phyloP scores from a whole-genome alignment of 2,113 vertebrate genomes.

The Chunga burmeisteri region DNA sequence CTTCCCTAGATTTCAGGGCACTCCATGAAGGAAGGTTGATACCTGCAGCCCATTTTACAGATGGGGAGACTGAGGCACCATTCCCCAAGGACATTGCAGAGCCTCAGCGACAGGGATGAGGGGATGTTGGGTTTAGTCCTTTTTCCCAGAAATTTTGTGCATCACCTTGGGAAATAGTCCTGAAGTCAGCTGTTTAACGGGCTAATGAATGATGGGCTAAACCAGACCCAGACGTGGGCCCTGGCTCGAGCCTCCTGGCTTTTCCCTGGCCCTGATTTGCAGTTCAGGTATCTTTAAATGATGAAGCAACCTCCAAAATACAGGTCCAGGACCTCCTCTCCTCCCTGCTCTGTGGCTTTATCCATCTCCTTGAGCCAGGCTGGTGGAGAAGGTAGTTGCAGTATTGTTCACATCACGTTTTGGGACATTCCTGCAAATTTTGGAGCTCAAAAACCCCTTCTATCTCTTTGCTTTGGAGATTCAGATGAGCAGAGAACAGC shows the following conservation, averaged over 20 bases:
- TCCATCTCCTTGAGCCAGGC: accelerated
- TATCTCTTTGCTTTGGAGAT: background rate
- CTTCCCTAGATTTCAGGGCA: background rate
- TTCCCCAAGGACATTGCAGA: background rate
- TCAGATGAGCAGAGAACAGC: background rate
- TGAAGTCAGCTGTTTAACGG: background rate
- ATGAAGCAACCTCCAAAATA: background rate
- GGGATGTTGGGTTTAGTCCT: accelerated
- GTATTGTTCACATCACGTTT: background rate
- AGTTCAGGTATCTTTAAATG: background rate
- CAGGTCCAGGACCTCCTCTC: background rate
- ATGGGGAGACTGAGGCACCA: background rate
- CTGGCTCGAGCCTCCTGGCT: accelerated
- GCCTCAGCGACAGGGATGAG: background rate
- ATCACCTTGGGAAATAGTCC: background rate
- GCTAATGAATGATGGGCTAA: background rate
- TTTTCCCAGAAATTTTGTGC: background rate
- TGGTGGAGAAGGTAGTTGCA: background rate
- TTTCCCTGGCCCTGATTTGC: background rate
- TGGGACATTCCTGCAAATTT: background rate
- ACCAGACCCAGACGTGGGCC: background rate
- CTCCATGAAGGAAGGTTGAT: background rate
- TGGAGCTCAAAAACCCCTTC: background rate
- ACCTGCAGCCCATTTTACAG: background rate
- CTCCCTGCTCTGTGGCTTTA: background rate